Evolutionary conservation across 2,888 invertebrate genomes (phyloP).

Genomic region (Perdita meconis): DNA sequence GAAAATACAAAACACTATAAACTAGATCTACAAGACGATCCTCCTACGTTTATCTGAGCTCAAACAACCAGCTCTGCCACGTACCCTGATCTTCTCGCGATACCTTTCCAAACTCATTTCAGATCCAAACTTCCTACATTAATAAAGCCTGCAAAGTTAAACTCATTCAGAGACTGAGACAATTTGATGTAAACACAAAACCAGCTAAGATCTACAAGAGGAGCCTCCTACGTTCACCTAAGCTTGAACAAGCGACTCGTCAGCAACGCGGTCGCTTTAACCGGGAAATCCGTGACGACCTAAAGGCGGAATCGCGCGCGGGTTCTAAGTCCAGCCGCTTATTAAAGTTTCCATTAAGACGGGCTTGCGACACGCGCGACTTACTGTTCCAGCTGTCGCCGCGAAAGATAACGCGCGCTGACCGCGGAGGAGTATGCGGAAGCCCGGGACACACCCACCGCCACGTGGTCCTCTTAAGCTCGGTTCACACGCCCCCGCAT

Average conservation of each 20-base stretch:
- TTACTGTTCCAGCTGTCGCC: constrained; percentile 33
- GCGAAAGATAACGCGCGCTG: constrained; percentile 68
- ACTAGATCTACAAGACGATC: background rate
- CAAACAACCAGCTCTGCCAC: no score
- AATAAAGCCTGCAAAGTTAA: no score
- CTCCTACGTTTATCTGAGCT: background rate
- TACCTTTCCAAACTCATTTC: background rate
- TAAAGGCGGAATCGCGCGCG: background rate
- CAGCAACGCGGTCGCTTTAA: background rate
- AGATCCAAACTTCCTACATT: no score
- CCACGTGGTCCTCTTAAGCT: constrained; percentile 67
- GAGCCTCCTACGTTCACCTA: background rate
- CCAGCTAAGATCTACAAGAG: no score
- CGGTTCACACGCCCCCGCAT: constrained; percentile 77
- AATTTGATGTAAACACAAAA: no score
- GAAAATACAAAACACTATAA: no score
- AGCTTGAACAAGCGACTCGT: background rate
- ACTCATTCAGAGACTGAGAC: no score
- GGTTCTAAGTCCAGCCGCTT: constrained; percentile 4
- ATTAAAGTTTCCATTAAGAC: background rate
- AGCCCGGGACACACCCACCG: constrained; percentile 77
- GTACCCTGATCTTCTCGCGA: background rate
- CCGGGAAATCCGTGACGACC: background rate
- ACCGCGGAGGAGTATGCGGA: constrained; percentile 77
- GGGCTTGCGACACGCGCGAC: constrained; percentile 33